phyloP scores from a whole-genome alignment of 2,113 vertebrate genomes.

The Dasyurus viverrinus region DNA sequence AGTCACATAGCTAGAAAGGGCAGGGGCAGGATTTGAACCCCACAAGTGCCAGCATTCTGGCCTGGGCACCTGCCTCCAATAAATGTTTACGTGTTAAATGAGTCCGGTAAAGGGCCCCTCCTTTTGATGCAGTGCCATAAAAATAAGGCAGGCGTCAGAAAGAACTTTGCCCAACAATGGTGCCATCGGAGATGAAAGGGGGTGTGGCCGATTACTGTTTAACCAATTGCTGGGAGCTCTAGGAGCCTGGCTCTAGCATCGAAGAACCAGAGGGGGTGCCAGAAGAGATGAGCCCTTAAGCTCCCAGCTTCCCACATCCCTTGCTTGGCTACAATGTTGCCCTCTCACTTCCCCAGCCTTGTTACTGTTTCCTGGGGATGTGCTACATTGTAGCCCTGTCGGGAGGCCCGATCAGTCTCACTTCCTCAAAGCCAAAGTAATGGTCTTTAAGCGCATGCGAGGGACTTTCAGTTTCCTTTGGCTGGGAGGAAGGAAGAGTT shows the following conservation, averaged over 20 bases:
- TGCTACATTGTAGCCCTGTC: neutral
- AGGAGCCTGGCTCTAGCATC: neutral
- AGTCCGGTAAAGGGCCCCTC: neutral
- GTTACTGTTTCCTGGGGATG: neutral
- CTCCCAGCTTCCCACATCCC: neutral
- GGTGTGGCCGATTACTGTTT: rapidly evolving
- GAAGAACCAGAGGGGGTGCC: no score
- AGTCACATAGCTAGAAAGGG: no score
- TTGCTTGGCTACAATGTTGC: neutral
- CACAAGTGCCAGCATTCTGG: neutral
- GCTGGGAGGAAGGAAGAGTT: neutral
- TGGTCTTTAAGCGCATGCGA: neutral
- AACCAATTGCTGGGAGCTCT: rapidly evolving
- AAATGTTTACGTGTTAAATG: neutral
- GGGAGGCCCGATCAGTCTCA: neutral
- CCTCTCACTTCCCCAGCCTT: neutral
- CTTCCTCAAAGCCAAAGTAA: neutral
- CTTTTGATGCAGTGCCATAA: neutral
- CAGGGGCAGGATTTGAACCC: neutral
- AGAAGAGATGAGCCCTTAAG: neutral
- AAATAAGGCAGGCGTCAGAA: neutral
- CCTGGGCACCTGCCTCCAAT: neutral
- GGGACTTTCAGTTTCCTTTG: neutral
- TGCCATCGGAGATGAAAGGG: rapidly evolving
- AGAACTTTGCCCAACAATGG: rapidly evolving